Conservation (phyloP, 2,797 vertebrate genomes). For the Muraenolepis orangiensis region DNA sequence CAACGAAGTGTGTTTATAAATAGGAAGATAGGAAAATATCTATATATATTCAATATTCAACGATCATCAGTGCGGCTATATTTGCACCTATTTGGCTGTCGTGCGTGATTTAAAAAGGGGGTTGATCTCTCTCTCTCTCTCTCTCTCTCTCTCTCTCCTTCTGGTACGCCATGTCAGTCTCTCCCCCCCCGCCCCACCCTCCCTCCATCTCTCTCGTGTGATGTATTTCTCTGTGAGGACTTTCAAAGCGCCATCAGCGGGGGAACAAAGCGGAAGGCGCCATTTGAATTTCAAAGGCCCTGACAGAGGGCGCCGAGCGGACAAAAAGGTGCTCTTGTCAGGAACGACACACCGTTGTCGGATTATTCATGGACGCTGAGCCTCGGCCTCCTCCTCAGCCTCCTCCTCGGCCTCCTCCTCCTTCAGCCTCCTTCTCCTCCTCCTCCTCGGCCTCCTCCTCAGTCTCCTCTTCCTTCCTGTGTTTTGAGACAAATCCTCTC, state of each 20-base stretch:
- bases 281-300: slow-evolving; percentile 72
- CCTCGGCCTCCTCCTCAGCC: slow-evolving; percentile 22
- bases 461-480: neutral
- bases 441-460: too few relatives aligned
- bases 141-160: too few relatives aligned
- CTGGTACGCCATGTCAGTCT: neutral
- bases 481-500: slow-evolving; percentile 31
- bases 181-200: neutral
- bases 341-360: slow-evolving; percentile 49
- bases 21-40: neutral
- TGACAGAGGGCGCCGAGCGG: slow-evolving; percentile 53
- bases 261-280: slow-evolving; percentile 54
- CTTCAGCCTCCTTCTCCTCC: too few relatives aligned
- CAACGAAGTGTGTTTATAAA: neutral
- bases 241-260: slow-evolving; percentile 55
- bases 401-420: neutral
- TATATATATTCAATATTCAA: neutral
- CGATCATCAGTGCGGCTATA: neutral
- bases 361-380: slow-evolving; percentile 53
- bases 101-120: neutral
- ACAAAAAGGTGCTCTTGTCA: slow-evolving; percentile 55
- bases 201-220: slow-evolving; percentile 34
- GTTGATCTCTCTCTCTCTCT: neutral
- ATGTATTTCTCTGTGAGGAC: slow-evolving; percentile 50
- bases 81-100: neutral